These are phyloP conservation scores for Hoplostethus mediterraneus DNA, from an alignment of 2,797 vertebrate species.

Conservation along the genomic window DNA sequence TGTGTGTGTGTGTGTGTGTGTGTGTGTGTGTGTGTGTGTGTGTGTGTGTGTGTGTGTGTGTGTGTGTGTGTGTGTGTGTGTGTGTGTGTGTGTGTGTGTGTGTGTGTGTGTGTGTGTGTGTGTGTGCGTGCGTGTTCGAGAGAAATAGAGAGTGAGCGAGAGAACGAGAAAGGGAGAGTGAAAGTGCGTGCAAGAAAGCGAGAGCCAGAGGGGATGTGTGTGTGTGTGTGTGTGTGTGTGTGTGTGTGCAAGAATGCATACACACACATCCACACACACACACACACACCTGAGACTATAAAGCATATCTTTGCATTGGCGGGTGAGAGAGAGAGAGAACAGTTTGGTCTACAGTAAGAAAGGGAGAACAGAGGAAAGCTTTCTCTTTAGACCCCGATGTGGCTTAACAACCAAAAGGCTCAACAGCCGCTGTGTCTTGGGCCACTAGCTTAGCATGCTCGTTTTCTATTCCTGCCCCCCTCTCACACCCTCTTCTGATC, in stretches of 20 bases:
- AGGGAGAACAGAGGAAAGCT: slow-evolving; percentile 31
- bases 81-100: neutral
- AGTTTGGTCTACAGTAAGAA: slow-evolving; percentile 46
- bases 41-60: neutral
- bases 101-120: slow-evolving; percentile 32
- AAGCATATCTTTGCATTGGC: too few species aligned
- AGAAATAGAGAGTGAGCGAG: slow-evolving; percentile 20
- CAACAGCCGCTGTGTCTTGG: slow-evolving; percentile 43
- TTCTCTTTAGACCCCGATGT: slow-evolving; percentile 59
- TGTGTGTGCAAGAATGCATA: too few species aligned
- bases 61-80: slow-evolving; percentile 31
- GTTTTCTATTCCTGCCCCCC: neutral
- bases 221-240: neutral
- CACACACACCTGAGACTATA: too few species aligned
- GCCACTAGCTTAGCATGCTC: slow-evolving; percentile 40
- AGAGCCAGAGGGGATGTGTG: slow-evolving; percentile 7
- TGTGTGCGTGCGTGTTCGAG: slow-evolving; percentile 10
- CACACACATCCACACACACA: too few species aligned
- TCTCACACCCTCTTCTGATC: neutral
- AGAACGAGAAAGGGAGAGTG: slow-evolving; percentile 2
- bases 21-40: slow-evolving; percentile 10
- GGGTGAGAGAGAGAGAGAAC: slow-evolving; percentile 20
- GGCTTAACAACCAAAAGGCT: slow-evolving; percentile 53
- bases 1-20: slow-evolving; percentile 12
- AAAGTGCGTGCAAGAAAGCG: slow-evolving; percentile 17